Conservation (phyloP, 35 echinoderm and acorn worm species). For the Diadema setosum region DNA sequence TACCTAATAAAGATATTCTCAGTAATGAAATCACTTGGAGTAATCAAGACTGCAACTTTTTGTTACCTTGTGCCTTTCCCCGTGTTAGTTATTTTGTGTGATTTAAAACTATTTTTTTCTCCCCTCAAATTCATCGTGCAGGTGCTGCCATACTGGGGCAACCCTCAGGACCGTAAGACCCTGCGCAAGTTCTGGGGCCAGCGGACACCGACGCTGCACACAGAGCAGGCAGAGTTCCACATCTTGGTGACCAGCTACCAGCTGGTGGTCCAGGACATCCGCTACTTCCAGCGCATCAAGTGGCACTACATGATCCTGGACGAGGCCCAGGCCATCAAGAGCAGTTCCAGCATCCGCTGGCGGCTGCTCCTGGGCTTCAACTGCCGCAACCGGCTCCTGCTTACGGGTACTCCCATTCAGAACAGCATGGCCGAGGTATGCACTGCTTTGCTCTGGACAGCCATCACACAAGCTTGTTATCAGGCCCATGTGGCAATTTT, state of each 20-base stretch:
- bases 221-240: constrained; percentile 86
- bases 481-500: background rate
- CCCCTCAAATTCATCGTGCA: no score
- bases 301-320: constrained; percentile 99
- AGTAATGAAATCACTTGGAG: no score
- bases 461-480: background rate
- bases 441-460: background rate
- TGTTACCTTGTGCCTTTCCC: no score
- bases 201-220: constrained; percentile 45
- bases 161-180: constrained; percentile 81
- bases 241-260: constrained; percentile 99
- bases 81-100: no score
- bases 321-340: constrained; percentile 98
- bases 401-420: constrained; percentile 96
- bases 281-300: constrained; percentile 97
- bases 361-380: constrained; percentile 90
- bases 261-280: constrained; percentile 95
- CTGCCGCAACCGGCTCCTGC: constrained; percentile 89
- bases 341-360: constrained; percentile 95
- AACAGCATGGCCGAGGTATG: constrained; percentile 99
- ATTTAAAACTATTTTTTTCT: no score
- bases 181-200: constrained; percentile 99
- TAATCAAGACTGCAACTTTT: no score
- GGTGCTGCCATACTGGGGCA: constrained; percentile 97
- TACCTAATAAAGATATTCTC: no score